Conservation (phyloP, 2,113 vertebrate species). For the Protobothrops mucrosquamatus region DNA sequence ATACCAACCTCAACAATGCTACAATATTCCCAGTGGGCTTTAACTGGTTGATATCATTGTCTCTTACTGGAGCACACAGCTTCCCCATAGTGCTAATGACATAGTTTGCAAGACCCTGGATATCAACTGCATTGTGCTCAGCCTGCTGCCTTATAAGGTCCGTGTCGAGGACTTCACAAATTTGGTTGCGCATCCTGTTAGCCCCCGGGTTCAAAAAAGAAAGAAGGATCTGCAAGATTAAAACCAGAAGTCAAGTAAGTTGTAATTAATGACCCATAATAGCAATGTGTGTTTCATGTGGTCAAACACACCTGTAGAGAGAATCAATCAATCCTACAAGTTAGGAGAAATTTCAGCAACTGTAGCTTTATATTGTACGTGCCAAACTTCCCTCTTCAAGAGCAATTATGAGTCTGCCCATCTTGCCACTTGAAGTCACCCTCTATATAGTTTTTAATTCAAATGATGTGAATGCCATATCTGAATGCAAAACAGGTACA, state of each 20-base stretch:
- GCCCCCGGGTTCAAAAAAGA: conserved; percentile 88
- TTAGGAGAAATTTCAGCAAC: not conserved
- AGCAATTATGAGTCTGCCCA: not conserved
- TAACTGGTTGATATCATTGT: conserved; percentile 84
- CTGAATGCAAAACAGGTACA: not conserved
- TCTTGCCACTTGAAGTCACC: not conserved
- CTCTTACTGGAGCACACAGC: conserved; percentile 85
- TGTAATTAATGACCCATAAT: not conserved
- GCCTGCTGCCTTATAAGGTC: conserved; percentile 91
- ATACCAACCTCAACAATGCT: conserved; percentile 74
- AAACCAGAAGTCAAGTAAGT: not conserved
- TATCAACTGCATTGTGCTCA: conserved; percentile 84
- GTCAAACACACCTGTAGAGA: not conserved
- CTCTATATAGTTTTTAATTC: not conserved
- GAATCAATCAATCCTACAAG: not conserved
- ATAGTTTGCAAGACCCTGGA: conserved; percentile 84
- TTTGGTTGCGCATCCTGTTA: conserved; percentile 87
- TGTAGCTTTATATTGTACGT: not conserved
- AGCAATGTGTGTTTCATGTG: not conserved
- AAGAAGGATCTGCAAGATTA: conserved; percentile 77
- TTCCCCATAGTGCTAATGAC: conserved; percentile 90
- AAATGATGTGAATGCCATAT: not conserved
- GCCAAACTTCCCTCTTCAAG: not conserved
- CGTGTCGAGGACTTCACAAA: conserved; percentile 88
- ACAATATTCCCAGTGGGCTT: conserved; percentile 78